Percentiles rank a stretch among this genome's conserved stretches.
Evolutionary conservation across 2,888 invertebrate species (phyloP).

Genomic region (Ophion obscuratus): DNA sequence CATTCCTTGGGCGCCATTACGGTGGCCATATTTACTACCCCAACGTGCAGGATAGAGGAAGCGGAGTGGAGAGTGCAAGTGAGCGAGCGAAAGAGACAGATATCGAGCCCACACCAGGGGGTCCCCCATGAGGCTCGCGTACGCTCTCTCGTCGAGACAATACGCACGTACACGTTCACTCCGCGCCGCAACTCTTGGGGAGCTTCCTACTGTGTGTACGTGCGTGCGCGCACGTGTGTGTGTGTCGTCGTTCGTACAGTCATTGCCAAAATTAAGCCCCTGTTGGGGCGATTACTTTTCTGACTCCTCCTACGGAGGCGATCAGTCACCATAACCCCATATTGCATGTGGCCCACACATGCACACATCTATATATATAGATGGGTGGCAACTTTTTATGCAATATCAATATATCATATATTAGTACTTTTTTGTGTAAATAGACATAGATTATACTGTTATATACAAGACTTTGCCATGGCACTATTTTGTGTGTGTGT

Average conservation of each 20-base stretch:
- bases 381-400: too few species aligned
- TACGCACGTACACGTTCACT: slow-evolving; percentile 13
- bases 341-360: not conserved
- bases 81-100: slow-evolving; percentile 17
- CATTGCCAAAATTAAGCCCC: slow-evolving; percentile 49
- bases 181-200: slow-evolving; percentile 4
- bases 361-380: not conserved
- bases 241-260: slow-evolving; percentile 54
- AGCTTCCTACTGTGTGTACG: slow-evolving; percentile 15
- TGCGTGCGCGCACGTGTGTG: slow-evolving; percentile 16
- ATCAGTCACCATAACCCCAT: slow-evolving; percentile 1
- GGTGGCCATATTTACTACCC: slow-evolving; percentile 82
- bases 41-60: slow-evolving; percentile 65
- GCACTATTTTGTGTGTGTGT: too few species aligned
- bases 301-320: slow-evolving; percentile 63
- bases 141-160: slow-evolving; percentile 70
- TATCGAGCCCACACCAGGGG: slow-evolving; percentile 72
- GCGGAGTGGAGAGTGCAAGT: not conserved
- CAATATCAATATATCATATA: too few species aligned
- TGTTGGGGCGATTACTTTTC: slow-evolving; percentile 58
- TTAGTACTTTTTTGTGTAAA: too few species aligned
- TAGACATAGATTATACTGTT: too few species aligned
- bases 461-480: too few species aligned
- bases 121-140: slow-evolving; percentile 75
- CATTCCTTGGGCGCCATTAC: slow-evolving; percentile 79